Conservation (phyloP, 2,113 vertebrate species). For the Trichomycterus rosablanca region DNA sequence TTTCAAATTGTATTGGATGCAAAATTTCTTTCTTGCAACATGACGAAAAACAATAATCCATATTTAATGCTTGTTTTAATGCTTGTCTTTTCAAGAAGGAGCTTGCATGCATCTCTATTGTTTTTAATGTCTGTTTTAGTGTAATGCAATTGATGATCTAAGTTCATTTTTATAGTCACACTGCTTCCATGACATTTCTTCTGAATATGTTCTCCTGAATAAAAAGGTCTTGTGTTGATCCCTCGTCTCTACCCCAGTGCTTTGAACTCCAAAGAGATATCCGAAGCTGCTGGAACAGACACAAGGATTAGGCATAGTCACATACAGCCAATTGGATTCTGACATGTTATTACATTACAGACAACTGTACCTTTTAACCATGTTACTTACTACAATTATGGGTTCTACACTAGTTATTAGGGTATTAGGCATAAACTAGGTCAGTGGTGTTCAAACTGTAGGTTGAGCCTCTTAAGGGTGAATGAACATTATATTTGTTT, state of each 20-base stretch:
- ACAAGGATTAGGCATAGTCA: conserved; percentile 22
- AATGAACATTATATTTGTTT: no score
- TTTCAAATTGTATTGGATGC: conserved; percentile 10
- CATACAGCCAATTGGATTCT: no score
- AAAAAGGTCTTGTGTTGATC: conserved; percentile 59
- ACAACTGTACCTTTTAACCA: no score
- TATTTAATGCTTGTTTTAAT: conserved; percentile 6
- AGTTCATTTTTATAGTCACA: conserved; percentile 29
- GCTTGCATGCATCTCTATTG: conserved; percentile 42
- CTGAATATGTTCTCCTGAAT: no score
- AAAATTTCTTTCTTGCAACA: conserved; percentile 14
- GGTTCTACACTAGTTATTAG: no score
- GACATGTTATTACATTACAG: no score
- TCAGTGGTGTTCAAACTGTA: no score
- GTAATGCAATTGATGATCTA: conserved; percentile 25
- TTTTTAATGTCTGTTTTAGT: conserved; percentile 41
- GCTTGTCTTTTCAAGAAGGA: conserved; percentile 5
- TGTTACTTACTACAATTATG: no score
- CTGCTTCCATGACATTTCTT: conserved; percentile 38
- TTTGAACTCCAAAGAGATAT: no score
- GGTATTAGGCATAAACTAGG: no score
- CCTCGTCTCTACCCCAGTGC: no score
- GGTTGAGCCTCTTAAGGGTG: no score
- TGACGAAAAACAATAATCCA: conserved; percentile 15
- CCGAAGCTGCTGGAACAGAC: neutral